Conservation (phyloP, 2,113 vertebrate genomes). For the Erpornis zantholeuca region DNA sequence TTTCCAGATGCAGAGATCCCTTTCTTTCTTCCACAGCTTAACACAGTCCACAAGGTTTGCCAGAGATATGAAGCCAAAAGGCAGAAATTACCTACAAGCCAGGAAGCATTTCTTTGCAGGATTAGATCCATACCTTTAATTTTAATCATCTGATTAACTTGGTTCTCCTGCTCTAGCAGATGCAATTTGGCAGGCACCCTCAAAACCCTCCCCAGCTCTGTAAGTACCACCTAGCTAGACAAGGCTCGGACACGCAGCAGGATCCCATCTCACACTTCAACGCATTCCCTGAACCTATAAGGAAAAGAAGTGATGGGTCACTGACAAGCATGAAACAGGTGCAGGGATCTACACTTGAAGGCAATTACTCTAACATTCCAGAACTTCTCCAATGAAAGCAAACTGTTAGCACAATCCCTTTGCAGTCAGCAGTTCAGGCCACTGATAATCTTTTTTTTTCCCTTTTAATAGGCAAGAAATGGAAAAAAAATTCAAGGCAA, state of each 20-base stretch:
- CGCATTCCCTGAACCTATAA: slow-evolving; percentile 79
- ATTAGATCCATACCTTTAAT: slow-evolving; percentile 78
- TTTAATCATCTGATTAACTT: slow-evolving; percentile 17
- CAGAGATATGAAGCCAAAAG: slow-evolving; percentile 82
- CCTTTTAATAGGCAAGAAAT: neutral
- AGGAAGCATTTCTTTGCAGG: slow-evolving; percentile 80
- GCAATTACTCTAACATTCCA: slow-evolving; percentile 27
- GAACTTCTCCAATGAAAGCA: slow-evolving; percentile 51
- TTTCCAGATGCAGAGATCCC: slow-evolving; percentile 61
- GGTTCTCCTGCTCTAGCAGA: neutral
- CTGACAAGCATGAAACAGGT: slow-evolving; percentile 84
- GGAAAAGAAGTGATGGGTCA: slow-evolving; percentile 77
- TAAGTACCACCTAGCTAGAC: slow-evolving; percentile 3
- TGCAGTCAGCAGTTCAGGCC: neutral
- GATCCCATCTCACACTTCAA: slow-evolving; percentile 58
- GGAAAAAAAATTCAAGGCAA: neutral
- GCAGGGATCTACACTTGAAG: slow-evolving; percentile 55
- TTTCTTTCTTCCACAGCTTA: slow-evolving; percentile 74
- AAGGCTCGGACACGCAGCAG: neutral
- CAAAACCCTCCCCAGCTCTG: neutral
- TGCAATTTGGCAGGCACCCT: neutral
- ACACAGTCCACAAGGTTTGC: slow-evolving; percentile 79
- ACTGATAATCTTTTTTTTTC: neutral
- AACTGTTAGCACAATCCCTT: neutral
- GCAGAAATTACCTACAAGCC: slow-evolving; percentile 86